These are phyloP conservation scores for Scomber colias DNA, from an alignment of 2,113 vertebrate species.

Conservation along the genomic window DNA sequence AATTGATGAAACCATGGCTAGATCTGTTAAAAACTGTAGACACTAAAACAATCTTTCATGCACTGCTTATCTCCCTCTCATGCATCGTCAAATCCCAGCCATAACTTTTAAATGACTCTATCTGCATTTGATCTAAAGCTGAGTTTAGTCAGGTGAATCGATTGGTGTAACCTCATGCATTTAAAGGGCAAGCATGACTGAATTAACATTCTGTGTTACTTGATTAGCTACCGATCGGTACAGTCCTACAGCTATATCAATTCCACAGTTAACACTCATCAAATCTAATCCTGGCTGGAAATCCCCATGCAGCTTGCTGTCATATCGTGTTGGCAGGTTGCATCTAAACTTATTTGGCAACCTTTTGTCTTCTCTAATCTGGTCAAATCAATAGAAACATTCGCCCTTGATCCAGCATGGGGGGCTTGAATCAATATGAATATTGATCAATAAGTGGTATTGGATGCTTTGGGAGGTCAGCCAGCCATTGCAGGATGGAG, in stretches of 20 bases:
- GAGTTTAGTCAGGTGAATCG: constrained; percentile 51
- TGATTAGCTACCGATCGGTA: constrained; percentile 70
- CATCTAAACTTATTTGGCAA: constrained; percentile 83
- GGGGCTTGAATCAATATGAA: constrained; percentile 77
- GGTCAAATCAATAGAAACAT: constrained; percentile 79
- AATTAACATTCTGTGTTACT: constrained; percentile 72
- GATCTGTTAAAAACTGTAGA: background rate
- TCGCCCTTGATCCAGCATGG: constrained; percentile 74
- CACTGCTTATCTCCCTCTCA: background rate
- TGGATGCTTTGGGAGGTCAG: constrained; percentile 79
- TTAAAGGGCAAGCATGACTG: constrained; percentile 65
- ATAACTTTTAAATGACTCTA: constrained; percentile 14
- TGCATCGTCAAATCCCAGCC: constrained; percentile 5
- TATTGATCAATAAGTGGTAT: constrained; percentile 85
- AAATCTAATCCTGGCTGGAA: constrained; percentile 74
- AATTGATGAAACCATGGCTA: background rate
- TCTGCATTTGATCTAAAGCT: constrained; percentile 42
- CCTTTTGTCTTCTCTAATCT: constrained; percentile 84
- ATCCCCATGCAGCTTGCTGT: constrained; percentile 68
- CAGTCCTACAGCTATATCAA: constrained; percentile 71
- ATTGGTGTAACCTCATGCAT: constrained; percentile 60
- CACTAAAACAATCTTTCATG: constrained; percentile 14
- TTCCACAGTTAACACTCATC: constrained; percentile 78
- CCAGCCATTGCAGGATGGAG: constrained; percentile 68
- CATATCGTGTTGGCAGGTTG: constrained; percentile 75